phyloP scores from a whole-genome alignment of 2,113 vertebrate genomes.

The Sterna hirundo region DNA sequence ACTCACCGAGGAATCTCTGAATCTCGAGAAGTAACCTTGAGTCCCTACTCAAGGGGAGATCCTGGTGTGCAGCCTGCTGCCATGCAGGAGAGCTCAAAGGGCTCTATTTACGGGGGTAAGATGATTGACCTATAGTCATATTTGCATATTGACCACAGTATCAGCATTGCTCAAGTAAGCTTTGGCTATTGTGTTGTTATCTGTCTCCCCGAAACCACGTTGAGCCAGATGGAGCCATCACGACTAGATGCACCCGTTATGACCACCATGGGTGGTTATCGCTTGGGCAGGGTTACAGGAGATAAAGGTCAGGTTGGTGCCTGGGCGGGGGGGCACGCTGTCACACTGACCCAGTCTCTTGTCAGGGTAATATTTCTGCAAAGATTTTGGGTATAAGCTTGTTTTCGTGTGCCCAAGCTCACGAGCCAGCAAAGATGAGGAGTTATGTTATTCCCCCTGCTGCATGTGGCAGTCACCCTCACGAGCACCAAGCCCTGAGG shows the following conservation, averaged over 20 bases:
- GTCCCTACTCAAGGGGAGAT: not conserved
- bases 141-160: not conserved
- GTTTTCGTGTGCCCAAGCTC: fast-evolving
- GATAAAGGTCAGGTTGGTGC: not conserved
- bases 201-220: not conserved
- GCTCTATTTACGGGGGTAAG: not conserved
- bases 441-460: not conserved
- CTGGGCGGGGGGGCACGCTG: not conserved
- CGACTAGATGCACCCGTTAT: not conserved
- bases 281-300: not conserved
- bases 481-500: not conserved
- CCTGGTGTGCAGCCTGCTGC: not conserved
- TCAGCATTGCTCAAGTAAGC: not conserved
- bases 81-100: not conserved
- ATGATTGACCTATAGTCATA: not conserved
- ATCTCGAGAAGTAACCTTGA: not conserved
- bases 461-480: not conserved
- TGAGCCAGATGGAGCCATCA: not conserved
- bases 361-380: not conserved
- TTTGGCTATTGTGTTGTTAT: not conserved
- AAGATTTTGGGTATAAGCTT: not conserved
- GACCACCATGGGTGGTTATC: not conserved
- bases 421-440: fast-evolving
- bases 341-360: not conserved
- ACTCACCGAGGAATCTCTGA: not conserved